A percentile compares a stretch with the other conserved stretches of the same genome.
Conservation (phyloP, 2,113 vertebrate genomes). For the Ciconia maguari region DNA sequence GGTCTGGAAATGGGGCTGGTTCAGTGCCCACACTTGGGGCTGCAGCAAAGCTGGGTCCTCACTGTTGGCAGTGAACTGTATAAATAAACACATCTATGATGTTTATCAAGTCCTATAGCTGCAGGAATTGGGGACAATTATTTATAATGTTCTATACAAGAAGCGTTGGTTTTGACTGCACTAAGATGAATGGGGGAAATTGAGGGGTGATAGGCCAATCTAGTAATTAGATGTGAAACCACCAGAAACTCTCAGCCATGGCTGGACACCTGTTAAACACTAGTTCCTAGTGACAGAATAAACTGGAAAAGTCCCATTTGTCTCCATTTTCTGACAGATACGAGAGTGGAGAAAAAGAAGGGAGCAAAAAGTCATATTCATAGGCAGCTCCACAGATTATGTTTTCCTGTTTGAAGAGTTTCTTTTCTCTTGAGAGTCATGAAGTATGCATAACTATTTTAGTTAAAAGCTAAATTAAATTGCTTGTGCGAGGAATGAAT, state of each 20-base stretch:
- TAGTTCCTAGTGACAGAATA: not conserved
- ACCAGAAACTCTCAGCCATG: not conserved
- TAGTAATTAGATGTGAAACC: not conserved
- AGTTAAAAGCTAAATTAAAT: not conserved
- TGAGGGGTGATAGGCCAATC: not conserved
- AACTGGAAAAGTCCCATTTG: not conserved
- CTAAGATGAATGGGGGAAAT: not conserved
- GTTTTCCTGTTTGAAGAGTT: not conserved
- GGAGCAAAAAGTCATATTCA: not conserved
- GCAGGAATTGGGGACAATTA: not conserved
- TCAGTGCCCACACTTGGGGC: not conserved
- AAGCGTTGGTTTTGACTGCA: not conserved
- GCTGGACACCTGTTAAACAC: not conserved
- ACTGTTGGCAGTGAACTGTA: not conserved
- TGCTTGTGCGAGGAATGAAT: not conserved
- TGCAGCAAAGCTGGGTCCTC: not conserved
- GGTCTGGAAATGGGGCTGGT: not conserved
- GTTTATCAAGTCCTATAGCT: not conserved
- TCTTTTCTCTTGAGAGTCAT: not conserved
- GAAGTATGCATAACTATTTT: not conserved
- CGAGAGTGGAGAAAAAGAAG: not conserved
- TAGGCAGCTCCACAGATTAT: not conserved
- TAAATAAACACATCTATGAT: not conserved
- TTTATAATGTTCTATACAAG: not conserved
- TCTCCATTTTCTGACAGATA: not conserved